Percentiles rank a stretch among this genome's conserved stretches.
These are phyloP conservation scores for Thunnus maccoyii DNA, from an alignment of 2,113 vertebrate species.

Conservation along the genomic window DNA sequence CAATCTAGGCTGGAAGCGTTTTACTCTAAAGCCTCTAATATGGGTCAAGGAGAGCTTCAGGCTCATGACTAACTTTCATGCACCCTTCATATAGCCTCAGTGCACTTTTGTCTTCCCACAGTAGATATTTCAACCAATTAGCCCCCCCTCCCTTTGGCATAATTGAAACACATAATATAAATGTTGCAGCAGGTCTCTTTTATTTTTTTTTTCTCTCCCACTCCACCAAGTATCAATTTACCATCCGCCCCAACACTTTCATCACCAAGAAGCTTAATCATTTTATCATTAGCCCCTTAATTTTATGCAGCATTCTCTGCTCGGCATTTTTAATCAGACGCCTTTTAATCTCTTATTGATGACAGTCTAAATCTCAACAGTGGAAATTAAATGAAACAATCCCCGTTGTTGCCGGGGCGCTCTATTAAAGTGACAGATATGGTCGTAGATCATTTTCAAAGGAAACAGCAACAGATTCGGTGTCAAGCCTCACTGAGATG, in stretches of 20 bases:
- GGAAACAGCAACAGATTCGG: slow-evolving; percentile 20
- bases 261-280: slow-evolving; percentile 68
- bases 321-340: slow-evolving; percentile 68
- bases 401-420: slow-evolving; percentile 53
- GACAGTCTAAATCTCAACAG: slow-evolving; percentile 68
- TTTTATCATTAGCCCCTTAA: slow-evolving; percentile 76
- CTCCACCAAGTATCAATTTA: slow-evolving; percentile 53
- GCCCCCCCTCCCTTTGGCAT: slow-evolving; percentile 32
- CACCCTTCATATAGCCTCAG: neutral
- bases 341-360: slow-evolving; percentile 80
- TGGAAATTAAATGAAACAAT: slow-evolving; percentile 73
- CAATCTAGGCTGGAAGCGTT: neutral
- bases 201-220: slow-evolving; percentile 6
- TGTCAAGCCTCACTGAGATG: slow-evolving; percentile 26
- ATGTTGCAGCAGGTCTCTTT: slow-evolving; percentile 56
- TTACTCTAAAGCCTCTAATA: slow-evolving; percentile 31
- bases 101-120: slow-evolving; percentile 27
- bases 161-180: slow-evolving; percentile 65
- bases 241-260: slow-evolving; percentile 63
- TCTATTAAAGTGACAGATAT: slow-evolving; percentile 64
- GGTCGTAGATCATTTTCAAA: slow-evolving; percentile 59
- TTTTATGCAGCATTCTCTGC: slow-evolving; percentile 69
- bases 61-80: slow-evolving; percentile 14
- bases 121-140: slow-evolving; percentile 58
- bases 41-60: slow-evolving; percentile 41